A percentile compares a stretch with the other conserved stretches of the same genome.
These are phyloP conservation scores for Spea bombifrons DNA, from an alignment of 2,113 vertebrate genomes.

Conservation along the genomic window DNA sequence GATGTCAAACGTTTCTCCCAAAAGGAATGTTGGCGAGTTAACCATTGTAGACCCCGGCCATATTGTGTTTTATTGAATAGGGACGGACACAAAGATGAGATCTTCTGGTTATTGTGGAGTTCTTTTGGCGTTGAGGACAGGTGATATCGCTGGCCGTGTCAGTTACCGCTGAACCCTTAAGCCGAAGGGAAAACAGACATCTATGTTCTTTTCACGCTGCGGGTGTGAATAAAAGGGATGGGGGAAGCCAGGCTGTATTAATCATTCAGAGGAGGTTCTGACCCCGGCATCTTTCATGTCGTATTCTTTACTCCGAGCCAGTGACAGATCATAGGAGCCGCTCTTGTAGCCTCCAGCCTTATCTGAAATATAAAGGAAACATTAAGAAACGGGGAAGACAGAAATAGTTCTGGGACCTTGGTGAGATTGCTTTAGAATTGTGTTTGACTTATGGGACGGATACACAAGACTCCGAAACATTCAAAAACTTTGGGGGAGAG, in stretches of 20 bases:
- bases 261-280: conserved; percentile 56
- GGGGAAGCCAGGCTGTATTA: conserved; percentile 47
- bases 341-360: conserved; percentile 25
- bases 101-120: conserved; percentile 54
- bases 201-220: conserved; percentile 28
- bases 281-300: conserved; percentile 47
- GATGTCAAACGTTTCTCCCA: not conserved
- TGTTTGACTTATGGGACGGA: too few relatives aligned
- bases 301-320: conserved; percentile 37
- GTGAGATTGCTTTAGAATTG: not conserved
- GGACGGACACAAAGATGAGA: conserved; percentile 49
- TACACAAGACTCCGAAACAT: too few relatives aligned
- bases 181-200: conserved; percentile 38
- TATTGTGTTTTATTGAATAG: conserved; percentile 19
- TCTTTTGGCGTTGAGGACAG: conserved; percentile 50
- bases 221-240: conserved; percentile 13
- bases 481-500: too few relatives aligned
- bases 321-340: conserved; percentile 9
- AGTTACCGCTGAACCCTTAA: conserved; percentile 55
- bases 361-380: conserved; percentile 12
- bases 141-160: conserved; percentile 50
- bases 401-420: conserved; percentile 18
- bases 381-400: not conserved
- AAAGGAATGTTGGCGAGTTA: not conserved
- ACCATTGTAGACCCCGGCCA: not conserved